Evolutionary conservation across 2,113 vertebrate species (phyloP).

Genomic region (Rhizomys pruinosus): DNA sequence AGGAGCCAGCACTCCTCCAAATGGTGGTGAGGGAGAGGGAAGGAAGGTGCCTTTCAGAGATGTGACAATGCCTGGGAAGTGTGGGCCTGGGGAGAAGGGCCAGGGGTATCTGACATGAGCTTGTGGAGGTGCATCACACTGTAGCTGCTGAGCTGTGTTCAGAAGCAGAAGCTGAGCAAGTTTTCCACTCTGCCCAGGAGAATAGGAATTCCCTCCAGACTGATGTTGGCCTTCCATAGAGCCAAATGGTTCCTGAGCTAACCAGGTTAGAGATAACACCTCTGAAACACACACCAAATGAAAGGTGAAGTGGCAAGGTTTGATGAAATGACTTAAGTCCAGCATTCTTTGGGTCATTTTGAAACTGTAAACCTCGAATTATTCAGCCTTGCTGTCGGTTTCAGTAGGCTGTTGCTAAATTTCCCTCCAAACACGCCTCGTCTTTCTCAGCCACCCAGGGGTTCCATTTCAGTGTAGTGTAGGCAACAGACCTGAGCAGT

Average conservation of each 20-base stretch:
- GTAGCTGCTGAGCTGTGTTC: neutral
- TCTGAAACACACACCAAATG: no score
- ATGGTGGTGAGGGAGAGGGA: neutral
- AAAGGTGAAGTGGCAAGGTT: no score
- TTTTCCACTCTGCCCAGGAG: neutral
- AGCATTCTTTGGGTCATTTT: no score
- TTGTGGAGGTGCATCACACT: neutral
- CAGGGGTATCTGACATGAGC: neutral
- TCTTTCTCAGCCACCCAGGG: no score
- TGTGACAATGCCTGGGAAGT: neutral
- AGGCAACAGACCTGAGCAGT: neutral
- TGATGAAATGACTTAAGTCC: no score
- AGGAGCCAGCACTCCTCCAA: fast-evolving
- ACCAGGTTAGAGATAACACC: no score
- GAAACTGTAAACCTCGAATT: no score
- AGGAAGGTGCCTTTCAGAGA: neutral
- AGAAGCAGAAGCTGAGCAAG: neutral
- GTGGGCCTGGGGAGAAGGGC: neutral
- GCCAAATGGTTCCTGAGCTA: neutral
- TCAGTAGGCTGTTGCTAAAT: no score
- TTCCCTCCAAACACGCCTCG: no score
- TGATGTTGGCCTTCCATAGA: neutral
- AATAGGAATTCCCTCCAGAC: neutral
- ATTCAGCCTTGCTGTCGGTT: no score
- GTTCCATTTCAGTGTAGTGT: neutral